These are phyloP conservation scores for Eristalinus sepulchralis DNA, from an alignment of 2,888 invertebrate genomes.

Conservation along the genomic window DNA sequence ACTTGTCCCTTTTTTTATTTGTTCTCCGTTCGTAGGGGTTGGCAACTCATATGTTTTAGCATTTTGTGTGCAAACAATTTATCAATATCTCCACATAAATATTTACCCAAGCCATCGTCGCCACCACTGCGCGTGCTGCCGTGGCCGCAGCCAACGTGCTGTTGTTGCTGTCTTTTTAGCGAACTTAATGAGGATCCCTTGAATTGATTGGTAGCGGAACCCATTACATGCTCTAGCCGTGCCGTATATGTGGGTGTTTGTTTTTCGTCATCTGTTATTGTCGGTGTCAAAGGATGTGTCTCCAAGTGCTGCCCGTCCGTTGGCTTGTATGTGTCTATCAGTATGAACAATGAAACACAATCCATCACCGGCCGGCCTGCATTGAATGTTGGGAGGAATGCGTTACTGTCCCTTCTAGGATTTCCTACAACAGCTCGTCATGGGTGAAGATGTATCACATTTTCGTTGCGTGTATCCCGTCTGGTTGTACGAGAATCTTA, in stretches of 20 bases:
- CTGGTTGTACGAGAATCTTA: not conserved
- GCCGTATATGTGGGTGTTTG: constrained; percentile 21
- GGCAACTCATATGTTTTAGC: constrained; percentile 39
- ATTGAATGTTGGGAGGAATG: not conserved
- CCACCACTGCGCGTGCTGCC: not conserved
- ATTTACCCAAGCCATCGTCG: constrained; percentile 41
- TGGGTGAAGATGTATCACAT: not conserved
- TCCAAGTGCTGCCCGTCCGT: constrained; percentile 25
- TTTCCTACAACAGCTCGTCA: not conserved
- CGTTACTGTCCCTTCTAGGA: not conserved
- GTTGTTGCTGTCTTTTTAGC: constrained; percentile 35
- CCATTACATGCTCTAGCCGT: constrained; percentile 11
- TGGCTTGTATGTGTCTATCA: constrained; percentile 24
- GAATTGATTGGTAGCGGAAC: constrained; percentile 37
- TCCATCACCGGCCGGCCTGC: constrained; percentile 22
- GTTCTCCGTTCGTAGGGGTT: constrained; percentile 10
- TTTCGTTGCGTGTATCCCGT: not conserved
- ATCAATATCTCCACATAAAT: constrained; percentile 54
- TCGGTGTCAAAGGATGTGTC: constrained; percentile 37
- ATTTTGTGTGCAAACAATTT: constrained; percentile 55
- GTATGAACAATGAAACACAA: constrained; percentile 36
- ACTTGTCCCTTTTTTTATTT: constrained; percentile 13
- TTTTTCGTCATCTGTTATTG: constrained; percentile 41
- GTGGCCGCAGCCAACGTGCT: not conserved
- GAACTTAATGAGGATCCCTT: constrained; percentile 45